Percentiles rank a stretch among this genome's conserved stretches.
These are phyloP conservation scores for Craniophora ligustri DNA, from an alignment of 2,888 invertebrate species.

Conservation along the genomic window DNA sequence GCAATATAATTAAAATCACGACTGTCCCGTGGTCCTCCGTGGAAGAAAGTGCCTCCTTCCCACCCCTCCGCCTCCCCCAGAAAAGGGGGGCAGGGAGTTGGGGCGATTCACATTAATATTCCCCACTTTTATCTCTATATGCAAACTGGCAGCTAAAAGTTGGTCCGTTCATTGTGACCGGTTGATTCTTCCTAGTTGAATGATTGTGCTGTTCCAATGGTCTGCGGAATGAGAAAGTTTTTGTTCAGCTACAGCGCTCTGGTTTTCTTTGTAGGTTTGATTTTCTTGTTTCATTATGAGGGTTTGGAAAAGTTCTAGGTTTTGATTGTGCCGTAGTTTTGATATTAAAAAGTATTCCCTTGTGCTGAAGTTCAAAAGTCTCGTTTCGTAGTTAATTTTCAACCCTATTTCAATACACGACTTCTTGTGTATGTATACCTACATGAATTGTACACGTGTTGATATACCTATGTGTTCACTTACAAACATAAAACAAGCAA, in stretches of 20 bases:
- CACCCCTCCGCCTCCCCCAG: slow-evolving; percentile 53
- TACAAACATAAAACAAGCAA: slow-evolving; percentile 20
- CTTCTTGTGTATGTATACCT: background rate
- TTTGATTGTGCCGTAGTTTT: slow-evolving; percentile 45
- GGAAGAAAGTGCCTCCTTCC: slow-evolving; percentile 77
- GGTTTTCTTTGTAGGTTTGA: slow-evolving; percentile 70
- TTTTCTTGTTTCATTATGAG: slow-evolving; percentile 63
- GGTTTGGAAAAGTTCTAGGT: slow-evolving; percentile 33
- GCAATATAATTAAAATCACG: slow-evolving; percentile 88
- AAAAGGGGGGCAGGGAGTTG: slow-evolving; percentile 57
- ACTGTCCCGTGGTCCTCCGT: slow-evolving; percentile 86
- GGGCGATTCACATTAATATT: slow-evolving; percentile 88
- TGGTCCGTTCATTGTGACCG: slow-evolving; percentile 86
- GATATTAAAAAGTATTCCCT: slow-evolving; percentile 22
- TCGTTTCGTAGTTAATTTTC: background rate
- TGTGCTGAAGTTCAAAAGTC: slow-evolving; percentile 12
- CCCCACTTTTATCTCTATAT: slow-evolving; percentile 89
- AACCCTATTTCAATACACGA: background rate
- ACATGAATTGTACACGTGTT: no score
- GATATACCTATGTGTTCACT: background rate
- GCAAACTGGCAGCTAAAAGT: slow-evolving; percentile 87
- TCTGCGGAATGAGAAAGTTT: slow-evolving; percentile 76
- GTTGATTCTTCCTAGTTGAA: slow-evolving; percentile 84
- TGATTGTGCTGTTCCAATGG: slow-evolving; percentile 87
- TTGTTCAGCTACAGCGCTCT: slow-evolving; percentile 74